A percentile compares a stretch with the other conserved stretches of the same genome.
phyloP scores from a whole-genome alignment of 2,113 vertebrate species.

The Microtus richardsoni region DNA sequence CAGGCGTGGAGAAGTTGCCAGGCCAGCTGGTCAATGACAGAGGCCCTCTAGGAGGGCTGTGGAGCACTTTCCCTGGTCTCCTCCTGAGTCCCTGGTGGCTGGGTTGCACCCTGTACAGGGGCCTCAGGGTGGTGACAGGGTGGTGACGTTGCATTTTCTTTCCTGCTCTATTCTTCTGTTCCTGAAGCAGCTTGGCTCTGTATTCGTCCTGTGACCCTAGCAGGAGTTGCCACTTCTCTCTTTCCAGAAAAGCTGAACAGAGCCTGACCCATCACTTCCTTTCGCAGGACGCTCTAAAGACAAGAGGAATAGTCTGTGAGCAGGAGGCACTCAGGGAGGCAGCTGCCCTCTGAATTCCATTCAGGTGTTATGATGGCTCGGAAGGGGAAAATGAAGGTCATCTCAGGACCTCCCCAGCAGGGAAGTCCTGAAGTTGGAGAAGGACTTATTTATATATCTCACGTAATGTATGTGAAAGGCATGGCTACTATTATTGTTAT shows the following conservation, averaged over 20 bases:
- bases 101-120: no score
- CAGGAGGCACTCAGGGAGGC: conserved; percentile 53
- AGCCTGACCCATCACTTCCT: conserved; percentile 58
- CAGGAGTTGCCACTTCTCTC: background rate
- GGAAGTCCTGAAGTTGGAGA: background rate
- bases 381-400: background rate
- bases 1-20: background rate
- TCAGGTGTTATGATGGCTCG: conserved; percentile 77
- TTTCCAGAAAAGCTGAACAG: conserved; percentile 51
- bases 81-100: background rate
- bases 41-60: background rate
- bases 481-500: background rate
- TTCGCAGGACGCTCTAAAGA: conserved; percentile 54
- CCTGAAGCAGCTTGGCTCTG: background rate
- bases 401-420: conserved; percentile 3
- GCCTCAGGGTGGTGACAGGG: background rate
- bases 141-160: no score
- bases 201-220: conserved; percentile 54
- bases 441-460: background rate
- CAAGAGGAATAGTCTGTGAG: conserved; percentile 54
- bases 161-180: background rate
- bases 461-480: background rate
- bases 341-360: conserved; percentile 74
- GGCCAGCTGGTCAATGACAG: background rate
- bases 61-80: background rate